Conservation (phyloP, 2,113 vertebrate genomes). For the Pterocles orientalis region DNA sequence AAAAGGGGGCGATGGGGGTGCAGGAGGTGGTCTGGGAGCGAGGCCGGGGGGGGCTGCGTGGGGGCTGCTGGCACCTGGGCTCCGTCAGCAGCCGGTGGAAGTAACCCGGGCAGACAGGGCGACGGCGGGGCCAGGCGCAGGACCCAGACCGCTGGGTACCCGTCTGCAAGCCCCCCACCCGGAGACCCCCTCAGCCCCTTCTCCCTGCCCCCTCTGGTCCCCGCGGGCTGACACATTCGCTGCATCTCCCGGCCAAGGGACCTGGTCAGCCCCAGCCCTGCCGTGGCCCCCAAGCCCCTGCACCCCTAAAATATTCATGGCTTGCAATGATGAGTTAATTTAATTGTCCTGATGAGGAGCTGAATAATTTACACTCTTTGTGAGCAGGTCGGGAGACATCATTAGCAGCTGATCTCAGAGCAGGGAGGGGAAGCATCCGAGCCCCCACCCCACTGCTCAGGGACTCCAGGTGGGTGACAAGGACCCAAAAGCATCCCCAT, state of each 20-base stretch:
- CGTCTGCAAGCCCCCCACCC: not conserved
- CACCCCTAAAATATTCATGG: conserved; percentile 62
- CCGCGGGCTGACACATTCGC: accelerated
- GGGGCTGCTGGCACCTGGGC: not conserved
- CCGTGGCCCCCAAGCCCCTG: not conserved
- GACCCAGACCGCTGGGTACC: not conserved
- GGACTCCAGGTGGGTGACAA: not conserved
- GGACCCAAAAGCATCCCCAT: not conserved
- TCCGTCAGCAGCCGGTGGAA: not conserved
- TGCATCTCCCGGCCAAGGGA: not conserved
- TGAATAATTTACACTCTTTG: conserved; percentile 63
- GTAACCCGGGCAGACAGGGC: not conserved
- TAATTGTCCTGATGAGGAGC: conserved; percentile 66
- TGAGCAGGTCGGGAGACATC: not conserved
- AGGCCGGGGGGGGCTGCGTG: not conserved
- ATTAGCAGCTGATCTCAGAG: not conserved
- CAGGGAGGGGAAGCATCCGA: not conserved
- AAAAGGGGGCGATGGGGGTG: not conserved
- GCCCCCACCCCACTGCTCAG: not conserved
- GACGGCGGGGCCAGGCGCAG: accelerated
- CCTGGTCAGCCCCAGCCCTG: not conserved
- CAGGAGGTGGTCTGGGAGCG: not conserved
- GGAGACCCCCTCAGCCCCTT: accelerated
- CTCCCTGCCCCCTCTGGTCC: not conserved
- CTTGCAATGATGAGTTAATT: conserved; percentile 42